Conservation (phyloP, 2,888 invertebrate species). For the Phaedon cochleariae region DNA sequence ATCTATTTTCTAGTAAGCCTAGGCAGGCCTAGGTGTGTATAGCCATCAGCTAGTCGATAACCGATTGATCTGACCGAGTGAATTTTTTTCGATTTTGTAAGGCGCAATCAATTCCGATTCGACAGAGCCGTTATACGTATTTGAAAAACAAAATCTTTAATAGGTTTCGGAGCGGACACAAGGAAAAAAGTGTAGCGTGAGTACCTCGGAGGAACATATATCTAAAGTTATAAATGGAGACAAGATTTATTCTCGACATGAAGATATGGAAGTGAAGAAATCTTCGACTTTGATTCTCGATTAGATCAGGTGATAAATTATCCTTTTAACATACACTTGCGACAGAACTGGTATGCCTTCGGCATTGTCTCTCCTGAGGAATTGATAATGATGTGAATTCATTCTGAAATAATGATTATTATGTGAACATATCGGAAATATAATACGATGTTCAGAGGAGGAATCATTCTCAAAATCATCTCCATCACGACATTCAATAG, state of each 20-base stretch:
- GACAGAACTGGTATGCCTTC: conserved; percentile 16
- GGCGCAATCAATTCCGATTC: conserved; percentile 25
- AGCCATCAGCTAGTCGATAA: too few species aligned
- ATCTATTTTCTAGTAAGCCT: too few species aligned
- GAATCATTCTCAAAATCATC: too few species aligned
- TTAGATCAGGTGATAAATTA: conserved; percentile 40
- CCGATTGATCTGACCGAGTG: conserved; percentile 9
- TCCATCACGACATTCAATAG: too few species aligned
- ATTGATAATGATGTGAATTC: conserved; percentile 10
- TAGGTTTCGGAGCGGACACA: conserved; percentile 27
- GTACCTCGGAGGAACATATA: conserved; percentile 28
- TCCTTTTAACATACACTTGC: conserved; percentile 31
- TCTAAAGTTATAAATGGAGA: conserved; percentile 41
- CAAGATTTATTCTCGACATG: conserved; percentile 41
- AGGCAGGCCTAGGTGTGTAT: too few species aligned
- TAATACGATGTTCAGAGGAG: too few species aligned
- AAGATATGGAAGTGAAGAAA: conserved; percentile 41
- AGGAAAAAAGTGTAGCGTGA: conserved; percentile 32
- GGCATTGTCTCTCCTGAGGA: neutral
- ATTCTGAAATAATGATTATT: neutral
- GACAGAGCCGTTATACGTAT: conserved; percentile 29
- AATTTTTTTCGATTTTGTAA: conserved; percentile 27
- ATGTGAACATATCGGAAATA: too few species aligned
- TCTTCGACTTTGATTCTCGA: conserved; percentile 39
- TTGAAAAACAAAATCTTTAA: conserved; percentile 34